Evolutionary conservation across 2,888 invertebrate genomes (phyloP), one percentile per base, ranked within the genome.

Genomic region (Megamerina dolium): DNA sequence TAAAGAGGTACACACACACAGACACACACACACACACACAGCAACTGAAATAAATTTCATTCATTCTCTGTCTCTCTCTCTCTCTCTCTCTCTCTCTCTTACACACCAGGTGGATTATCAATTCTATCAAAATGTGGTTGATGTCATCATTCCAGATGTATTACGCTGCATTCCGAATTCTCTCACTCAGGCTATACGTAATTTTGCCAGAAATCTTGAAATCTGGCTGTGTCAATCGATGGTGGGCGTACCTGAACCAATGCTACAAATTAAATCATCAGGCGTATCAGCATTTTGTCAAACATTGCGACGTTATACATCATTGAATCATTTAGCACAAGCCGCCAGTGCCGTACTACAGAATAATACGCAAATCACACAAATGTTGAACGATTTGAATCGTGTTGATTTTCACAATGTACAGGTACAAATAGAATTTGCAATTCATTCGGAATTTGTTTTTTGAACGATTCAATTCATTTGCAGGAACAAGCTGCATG

Each of bases 361-460:
- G 72, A 97, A 96, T 74, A 84, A 87, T 54, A 83, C 86, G 55
- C 95, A 96, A 77, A 94, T 96, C 62, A 83, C 85, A 56, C 91
- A 96, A 79, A 99, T 99, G 97, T 75, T 94, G 50, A 82, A 88
- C 18, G 97, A 99, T 75, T 78, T 99, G 57, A 95, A 93, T 75
- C 85, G 95, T 54, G 95, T 99, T 31, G 97, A 99, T 75, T 96
- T 99, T 75, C 87, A 91, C 65, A 94, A 95, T 75, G 94, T 99
- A 12, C 93, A 91, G 76, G 87, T 86, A 72, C 50, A 8, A 5
- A 13, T 4, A 2, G 12, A 23, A 36, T 3, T 17, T 13, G 8
- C 8, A 8, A 23, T 23, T 23, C 23, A 8, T 23, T 8, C 10
- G 10, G 14, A 9, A 16, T 30, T 5, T 31, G 29, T 37, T 3